A percentile compares a stretch with the other conserved stretches of the same genome.
These are phyloP conservation scores for Leptobrachium ailaonicum DNA, from an alignment of 2,113 vertebrate species.

Conservation along the genomic window DNA sequence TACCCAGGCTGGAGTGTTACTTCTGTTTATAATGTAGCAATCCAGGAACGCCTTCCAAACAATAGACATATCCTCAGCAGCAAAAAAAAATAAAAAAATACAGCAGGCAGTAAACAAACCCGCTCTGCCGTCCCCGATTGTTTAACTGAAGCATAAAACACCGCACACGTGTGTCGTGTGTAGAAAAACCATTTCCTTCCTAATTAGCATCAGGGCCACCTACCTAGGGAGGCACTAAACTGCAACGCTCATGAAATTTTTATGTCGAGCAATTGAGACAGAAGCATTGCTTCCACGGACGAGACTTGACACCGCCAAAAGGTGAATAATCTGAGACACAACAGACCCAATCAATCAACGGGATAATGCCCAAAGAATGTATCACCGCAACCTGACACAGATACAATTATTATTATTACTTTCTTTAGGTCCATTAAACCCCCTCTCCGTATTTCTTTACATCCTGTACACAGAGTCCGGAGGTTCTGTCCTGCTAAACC, in stretches of 20 bases:
- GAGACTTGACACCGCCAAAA: slow-evolving; percentile 38
- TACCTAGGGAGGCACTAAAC: slow-evolving; percentile 56
- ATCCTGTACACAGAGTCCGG: too few species aligned
- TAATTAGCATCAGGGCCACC: slow-evolving; percentile 58
- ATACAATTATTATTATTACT: slow-evolving; percentile 24
- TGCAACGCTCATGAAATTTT: slow-evolving; percentile 63
- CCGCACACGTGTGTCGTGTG: slow-evolving; percentile 37
- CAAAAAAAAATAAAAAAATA: fast-evolving
- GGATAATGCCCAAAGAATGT: slow-evolving; percentile 23
- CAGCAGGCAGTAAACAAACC: slow-evolving; percentile 2
- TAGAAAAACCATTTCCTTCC: slow-evolving; percentile 45
- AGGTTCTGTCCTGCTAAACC: too few species aligned
- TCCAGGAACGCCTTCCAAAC: background rate
- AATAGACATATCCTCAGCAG: background rate
- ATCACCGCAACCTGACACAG: slow-evolving; percentile 35
- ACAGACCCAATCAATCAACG: slow-evolving; percentile 23
- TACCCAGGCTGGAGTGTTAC: too few species aligned
- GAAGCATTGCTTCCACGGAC: slow-evolving; percentile 40
- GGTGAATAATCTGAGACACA: slow-evolving; percentile 39
- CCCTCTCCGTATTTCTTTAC: too few species aligned
- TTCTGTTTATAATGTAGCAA: too few species aligned
- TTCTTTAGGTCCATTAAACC: too few species aligned
- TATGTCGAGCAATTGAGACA: slow-evolving; percentile 39
- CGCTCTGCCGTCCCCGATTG: slow-evolving; percentile 19
- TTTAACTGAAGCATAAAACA: slow-evolving; percentile 32